phyloP scores from a whole-genome alignment of 2,888 invertebrate species.

The Gnatocerus cornutus region DNA sequence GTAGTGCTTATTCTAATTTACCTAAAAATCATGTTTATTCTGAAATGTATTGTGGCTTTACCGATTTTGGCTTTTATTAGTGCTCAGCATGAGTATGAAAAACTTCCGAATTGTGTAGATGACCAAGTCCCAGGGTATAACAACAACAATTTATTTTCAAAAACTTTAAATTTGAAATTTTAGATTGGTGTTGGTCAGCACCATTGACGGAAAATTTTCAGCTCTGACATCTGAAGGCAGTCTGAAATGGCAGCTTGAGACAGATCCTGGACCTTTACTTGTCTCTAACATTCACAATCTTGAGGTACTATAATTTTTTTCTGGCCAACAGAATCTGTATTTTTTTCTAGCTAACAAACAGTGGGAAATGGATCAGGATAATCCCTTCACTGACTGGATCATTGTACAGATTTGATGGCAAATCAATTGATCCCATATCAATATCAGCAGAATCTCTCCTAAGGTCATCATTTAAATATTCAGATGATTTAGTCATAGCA shows the following conservation, averaged over 20 bases:
- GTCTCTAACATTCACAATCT: constrained; percentile 92
- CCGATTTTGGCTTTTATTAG: not conserved
- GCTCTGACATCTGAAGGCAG: constrained; percentile 84
- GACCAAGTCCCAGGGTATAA: constrained; percentile 24
- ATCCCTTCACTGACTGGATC: constrained; percentile 95
- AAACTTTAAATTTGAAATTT: constrained; percentile 48
- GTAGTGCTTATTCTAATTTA: not conserved
- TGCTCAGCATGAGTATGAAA: constrained; percentile 23
- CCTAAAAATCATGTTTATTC: not conserved
- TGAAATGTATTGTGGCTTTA: constrained; percentile 1
- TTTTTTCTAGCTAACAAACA: constrained; percentile 80
- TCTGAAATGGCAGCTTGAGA: constrained; percentile 85
- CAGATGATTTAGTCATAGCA: constrained; percentile 88
- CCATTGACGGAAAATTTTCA: constrained; percentile 90
- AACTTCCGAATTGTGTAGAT: constrained; percentile 25
- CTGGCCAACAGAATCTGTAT: constrained; percentile 7
- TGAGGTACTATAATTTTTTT: constrained; percentile 82
- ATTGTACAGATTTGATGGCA: constrained; percentile 93
- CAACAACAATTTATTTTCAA: not conserved
- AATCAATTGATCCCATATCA: constrained; percentile 89
- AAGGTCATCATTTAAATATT: constrained; percentile 89
- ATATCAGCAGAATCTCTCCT: constrained; percentile 90
- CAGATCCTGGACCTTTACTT: constrained; percentile 84
- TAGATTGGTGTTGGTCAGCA: constrained; percentile 89
- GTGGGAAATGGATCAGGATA: constrained; percentile 89